Base-by-base conservation (phyloP, 37 sponge, comb jelly and placozoan genomes). In the Halichondria panicea region DNA sequence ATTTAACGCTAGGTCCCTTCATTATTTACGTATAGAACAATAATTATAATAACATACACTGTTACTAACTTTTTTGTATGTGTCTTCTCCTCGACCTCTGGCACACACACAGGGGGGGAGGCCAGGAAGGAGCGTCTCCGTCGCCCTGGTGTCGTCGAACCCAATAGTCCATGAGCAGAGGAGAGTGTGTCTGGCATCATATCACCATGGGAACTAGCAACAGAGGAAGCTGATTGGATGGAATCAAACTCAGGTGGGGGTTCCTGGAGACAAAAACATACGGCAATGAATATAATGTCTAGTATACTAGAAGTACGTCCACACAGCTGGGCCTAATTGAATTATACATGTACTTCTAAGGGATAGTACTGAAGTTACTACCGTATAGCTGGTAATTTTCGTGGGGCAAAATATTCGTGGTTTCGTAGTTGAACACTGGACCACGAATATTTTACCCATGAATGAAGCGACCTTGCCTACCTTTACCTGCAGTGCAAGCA, bases 11-110 rank as follows among this genome's bases (percentile, higher is more conserved):
- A 15, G 52, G n/a, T n/a, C n/a, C n/a, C n/a, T n/a, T n/a, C n/a
- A n/a, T n/a, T n/a, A 48, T 18, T 15, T 48, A 48, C 52, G 15
- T 48, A 48, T 18, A 48, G 11, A 11, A 11, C 52, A 48, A 15
- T 18, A 15, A 48, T 48, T 11, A 48, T 48, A 15, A 48, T 15
- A 60, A 68, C 4, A 41, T 24, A 68, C 25, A 22, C 22, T 18
- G 52, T 13, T 43, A 66, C 11, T 42, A 65, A 85, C 86, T 57
- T 70, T 34, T 78, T 85, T 4, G 52, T 46, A 28, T 63, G 55
- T 1, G 86, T 77, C 66, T 54, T 78, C 38, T 85, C 86, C 57
- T 70, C 64, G 27, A 85, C 86, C 71, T 76, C 72, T 12, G 86
- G 86, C 6, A 85, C 78, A 71, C 79, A 85, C 27, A 77, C 22